Evolutionary conservation across 2,113 vertebrate species (phyloP).

Genomic region (Trematocara marginatum): DNA sequence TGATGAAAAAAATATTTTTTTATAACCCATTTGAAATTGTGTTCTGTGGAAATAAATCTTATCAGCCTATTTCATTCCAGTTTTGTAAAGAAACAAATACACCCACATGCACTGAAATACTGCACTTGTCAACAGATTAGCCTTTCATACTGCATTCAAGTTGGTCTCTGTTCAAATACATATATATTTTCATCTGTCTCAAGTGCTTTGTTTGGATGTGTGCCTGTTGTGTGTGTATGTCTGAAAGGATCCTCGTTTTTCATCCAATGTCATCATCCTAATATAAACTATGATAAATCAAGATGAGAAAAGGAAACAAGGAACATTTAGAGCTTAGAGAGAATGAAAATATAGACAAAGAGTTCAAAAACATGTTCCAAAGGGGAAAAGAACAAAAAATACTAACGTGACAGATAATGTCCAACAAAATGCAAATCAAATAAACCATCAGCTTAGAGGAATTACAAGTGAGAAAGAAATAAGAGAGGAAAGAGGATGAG

Average conservation of each 20-base stretch:
- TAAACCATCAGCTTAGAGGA: background rate
- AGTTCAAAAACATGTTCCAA: background rate
- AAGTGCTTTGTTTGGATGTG: constrained; percentile 3
- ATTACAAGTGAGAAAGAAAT: background rate
- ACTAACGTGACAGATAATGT: background rate
- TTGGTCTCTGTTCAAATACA: constrained; percentile 20
- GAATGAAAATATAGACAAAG: background rate
- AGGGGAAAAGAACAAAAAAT: background rate
- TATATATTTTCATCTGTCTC: background rate
- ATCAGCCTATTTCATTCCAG: constrained; percentile 17
- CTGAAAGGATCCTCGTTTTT: background rate
- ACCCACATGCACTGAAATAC: background rate
- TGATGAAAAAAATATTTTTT: background rate
- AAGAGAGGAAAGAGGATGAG: background rate
- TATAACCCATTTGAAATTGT: background rate
- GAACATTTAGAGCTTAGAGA: background rate
- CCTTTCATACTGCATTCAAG: background rate
- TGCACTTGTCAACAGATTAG: constrained; percentile 3
- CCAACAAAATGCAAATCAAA: background rate
- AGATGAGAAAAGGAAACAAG: background rate
- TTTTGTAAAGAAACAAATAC: constrained; percentile 16
- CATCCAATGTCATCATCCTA: background rate
- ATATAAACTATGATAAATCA: constrained; percentile 5
- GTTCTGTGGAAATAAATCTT: background rate
- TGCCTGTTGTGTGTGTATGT: background rate